phyloP scores from a whole-genome alignment of 2,113 vertebrate species.

The Circaetus cinerascens region DNA sequence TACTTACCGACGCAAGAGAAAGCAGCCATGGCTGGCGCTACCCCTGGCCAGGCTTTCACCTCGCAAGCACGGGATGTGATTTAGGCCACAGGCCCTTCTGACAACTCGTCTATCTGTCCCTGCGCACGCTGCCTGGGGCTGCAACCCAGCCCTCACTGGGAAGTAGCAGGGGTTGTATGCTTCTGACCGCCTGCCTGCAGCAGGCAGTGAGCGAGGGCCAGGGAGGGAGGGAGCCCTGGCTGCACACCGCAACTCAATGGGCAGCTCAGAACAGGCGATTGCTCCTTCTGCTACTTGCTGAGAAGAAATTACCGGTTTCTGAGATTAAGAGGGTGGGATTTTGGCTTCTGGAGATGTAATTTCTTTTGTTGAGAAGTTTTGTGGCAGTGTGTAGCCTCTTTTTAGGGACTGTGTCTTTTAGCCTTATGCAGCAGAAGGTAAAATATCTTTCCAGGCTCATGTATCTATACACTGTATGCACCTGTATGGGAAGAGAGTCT shows the following conservation, averaged over 20 bases:
- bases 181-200: neutral
- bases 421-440: neutral
- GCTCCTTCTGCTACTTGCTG: neutral
- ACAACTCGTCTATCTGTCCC: neutral
- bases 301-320: neutral
- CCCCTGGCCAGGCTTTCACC: neutral
- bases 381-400: accelerated
- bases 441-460: neutral
- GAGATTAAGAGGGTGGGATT: neutral
- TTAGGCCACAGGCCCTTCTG: neutral
- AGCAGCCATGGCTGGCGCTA: accelerated
- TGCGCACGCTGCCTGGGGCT: neutral
- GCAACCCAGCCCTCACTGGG: accelerated
- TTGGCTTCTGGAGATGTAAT: neutral
- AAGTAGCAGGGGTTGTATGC: neutral
- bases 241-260: accelerated
- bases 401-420: neutral
- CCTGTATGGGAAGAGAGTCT: neutral
- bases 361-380: neutral
- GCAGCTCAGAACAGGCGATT: accelerated
- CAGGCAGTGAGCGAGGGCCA: accelerated
- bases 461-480: neutral
- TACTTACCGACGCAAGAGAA: neutral
- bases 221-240: neutral
- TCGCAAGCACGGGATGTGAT: neutral